Evolutionary conservation across 1,140 invertebrate genomes (phyloP), one percentile per base, ranked within the genome.

Genomic region (Trachelipus rathkii): DNA sequence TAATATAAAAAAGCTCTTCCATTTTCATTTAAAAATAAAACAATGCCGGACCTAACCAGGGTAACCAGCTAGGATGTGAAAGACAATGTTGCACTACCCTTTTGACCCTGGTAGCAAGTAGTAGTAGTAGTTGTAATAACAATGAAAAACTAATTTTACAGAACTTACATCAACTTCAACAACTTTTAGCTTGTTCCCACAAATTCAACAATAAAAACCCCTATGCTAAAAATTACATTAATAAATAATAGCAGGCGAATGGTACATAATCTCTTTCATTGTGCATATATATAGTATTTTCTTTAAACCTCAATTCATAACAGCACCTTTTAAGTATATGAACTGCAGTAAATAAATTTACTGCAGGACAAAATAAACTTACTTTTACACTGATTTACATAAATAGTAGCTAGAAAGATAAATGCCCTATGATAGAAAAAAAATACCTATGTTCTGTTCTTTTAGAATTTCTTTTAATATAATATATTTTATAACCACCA

Each of bases 151-250:
- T 60, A 15, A 60, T 60, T 60, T 60, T 60, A 33, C 33, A 33
- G 33, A 33, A 33, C 50, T 60, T 19, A 19, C 11, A 60, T 2
- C 11, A 60, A 60, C 8, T 19, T 60, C 11, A 60, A 60, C 11
- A 15, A 60, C 19, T 60, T 60, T 60, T 60, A 19, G 50, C 50
- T 60, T 60, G 50, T 60, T 60, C 50, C 50, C 50, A 60, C 50
- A 60, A 60, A 15, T 60, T 60, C 50, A 60, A 60, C 50, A 60
- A 60, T 60, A 15, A 60, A 60, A 13, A 60, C 50, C 50, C 50
- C 19, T 15, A 33, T 6, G 50, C 50, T 60, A 60, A 60, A 15
- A 60, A 60, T 60, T 60, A 19, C 50, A 15, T 13, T 60, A 15
- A 13, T 60, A 13, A 60, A 13, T 13, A 60, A 60, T 33, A 33